phyloP scores from a whole-genome alignment of 53 echinoderm and acorn worm species.

The Holothuria leucospilota region DNA sequence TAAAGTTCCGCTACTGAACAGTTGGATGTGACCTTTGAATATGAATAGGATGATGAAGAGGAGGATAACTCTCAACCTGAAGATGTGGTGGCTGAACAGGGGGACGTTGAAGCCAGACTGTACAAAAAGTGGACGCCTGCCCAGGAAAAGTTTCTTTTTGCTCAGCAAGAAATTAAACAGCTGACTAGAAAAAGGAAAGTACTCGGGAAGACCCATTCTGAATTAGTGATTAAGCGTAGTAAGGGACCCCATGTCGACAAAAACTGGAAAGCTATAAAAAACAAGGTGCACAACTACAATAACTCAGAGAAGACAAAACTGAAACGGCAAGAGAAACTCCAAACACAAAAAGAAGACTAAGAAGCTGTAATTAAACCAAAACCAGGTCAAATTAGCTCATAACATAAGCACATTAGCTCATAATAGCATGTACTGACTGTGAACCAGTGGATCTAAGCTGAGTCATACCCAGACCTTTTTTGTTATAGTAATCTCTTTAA shows the following conservation, averaged over 20 bases:
- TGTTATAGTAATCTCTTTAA: too few species aligned
- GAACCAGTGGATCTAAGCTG: too few species aligned
- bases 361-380: too few species aligned
- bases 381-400: too few species aligned
- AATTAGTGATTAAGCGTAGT: neutral
- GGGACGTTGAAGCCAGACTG: neutral
- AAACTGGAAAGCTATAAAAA: neutral
- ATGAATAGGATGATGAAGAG: neutral
- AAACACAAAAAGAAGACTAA: neutral
- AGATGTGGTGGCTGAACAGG: neutral
- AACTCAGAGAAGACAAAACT: neutral
- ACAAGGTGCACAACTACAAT: neutral
- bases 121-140: neutral
- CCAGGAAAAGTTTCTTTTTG: constrained; percentile 9
- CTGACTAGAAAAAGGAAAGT: neutral
- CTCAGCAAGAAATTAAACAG: neutral
- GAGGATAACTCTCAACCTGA: neutral
- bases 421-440: too few species aligned
- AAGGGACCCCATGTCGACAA: neutral
- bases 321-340: neutral
- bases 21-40: neutral
- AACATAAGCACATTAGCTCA: too few species aligned
- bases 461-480: too few species aligned
- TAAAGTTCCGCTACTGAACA: neutral
- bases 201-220: neutral